phyloP scores from a whole-genome alignment of 2,113 vertebrate genomes.

The Gymnarchus niloticus region DNA sequence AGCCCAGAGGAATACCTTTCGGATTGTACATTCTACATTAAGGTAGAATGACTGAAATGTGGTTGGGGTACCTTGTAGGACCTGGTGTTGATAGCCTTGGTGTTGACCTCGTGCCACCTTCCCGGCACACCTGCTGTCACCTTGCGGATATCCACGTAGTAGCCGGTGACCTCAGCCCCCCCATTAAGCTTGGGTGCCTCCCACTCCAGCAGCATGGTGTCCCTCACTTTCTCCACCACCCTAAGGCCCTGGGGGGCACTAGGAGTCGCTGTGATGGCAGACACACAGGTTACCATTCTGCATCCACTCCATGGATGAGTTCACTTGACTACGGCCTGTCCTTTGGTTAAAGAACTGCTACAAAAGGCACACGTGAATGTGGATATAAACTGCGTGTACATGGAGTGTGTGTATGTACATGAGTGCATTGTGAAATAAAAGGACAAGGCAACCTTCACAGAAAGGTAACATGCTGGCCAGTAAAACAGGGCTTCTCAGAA shows the following conservation, averaged over 20 bases:
- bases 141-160: conserved; percentile 87
- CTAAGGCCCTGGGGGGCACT: conserved; percentile 70
- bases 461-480: too few species aligned
- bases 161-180: conserved; percentile 82
- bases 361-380: background rate
- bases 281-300: conserved; percentile 17
- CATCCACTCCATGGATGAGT: background rate
- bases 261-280: conserved; percentile 65
- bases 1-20: background rate
- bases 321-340: background rate
- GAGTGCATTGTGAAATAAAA: too few species aligned
- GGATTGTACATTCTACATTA: background rate
- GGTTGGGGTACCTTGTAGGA: conserved; percentile 75
- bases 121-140: conserved; percentile 69
- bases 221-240: conserved; percentile 76
- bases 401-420: too few species aligned
- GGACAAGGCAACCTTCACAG: too few species aligned
- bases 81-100: conserved; percentile 71
- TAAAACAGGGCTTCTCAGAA: too few species aligned
- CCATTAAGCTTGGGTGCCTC: conserved; percentile 69
- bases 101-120: conserved; percentile 86
- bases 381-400: too few species aligned
- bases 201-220: conserved; percentile 88
- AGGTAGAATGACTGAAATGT: background rate
- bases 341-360: background rate